Conservation (phyloP, 2,888 invertebrate genomes). For the Tyria jacobaeae region DNA sequence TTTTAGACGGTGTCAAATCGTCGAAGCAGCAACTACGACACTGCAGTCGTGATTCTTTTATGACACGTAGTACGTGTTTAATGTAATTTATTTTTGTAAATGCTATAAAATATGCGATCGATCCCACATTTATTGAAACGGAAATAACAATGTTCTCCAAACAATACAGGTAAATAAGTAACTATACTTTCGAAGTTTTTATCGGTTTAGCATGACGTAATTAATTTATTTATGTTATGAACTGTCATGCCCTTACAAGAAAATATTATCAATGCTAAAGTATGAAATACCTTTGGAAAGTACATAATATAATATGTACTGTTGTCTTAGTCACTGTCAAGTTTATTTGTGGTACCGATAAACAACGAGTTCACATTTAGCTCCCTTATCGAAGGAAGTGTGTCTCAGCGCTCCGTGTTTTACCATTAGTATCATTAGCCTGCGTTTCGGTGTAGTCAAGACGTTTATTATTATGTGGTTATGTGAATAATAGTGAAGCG, state of each 20-base stretch:
- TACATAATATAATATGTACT: constrained; percentile 22
- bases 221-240: constrained; percentile 12
- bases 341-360: constrained; percentile 41
- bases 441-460: constrained; percentile 18
- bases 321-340: constrained; percentile 28
- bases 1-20: constrained; percentile 73
- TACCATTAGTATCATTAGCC: constrained; percentile 20
- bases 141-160: constrained; percentile 10
- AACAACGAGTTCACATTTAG: constrained; percentile 43
- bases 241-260: constrained; percentile 12
- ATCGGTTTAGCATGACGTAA: constrained; percentile 10
- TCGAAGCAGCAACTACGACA: not conserved
- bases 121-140: not conserved
- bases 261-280: constrained; percentile 14
- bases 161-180: constrained; percentile 13
- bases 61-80: not conserved
- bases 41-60: constrained; percentile 2
- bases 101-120: not conserved
- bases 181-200: not conserved
- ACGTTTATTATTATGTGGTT: constrained; percentile 1
- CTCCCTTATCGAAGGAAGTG: constrained; percentile 41
- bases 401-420: constrained; percentile 33
- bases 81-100: not conserved
- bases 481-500: constrained; percentile 3
- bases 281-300: constrained; percentile 20